A percentile compares a stretch with the other conserved stretches of the same genome.
phyloP scores from a whole-genome alignment of 2,797 vertebrate genomes.

The Thripadectes ignobilis region DNA sequence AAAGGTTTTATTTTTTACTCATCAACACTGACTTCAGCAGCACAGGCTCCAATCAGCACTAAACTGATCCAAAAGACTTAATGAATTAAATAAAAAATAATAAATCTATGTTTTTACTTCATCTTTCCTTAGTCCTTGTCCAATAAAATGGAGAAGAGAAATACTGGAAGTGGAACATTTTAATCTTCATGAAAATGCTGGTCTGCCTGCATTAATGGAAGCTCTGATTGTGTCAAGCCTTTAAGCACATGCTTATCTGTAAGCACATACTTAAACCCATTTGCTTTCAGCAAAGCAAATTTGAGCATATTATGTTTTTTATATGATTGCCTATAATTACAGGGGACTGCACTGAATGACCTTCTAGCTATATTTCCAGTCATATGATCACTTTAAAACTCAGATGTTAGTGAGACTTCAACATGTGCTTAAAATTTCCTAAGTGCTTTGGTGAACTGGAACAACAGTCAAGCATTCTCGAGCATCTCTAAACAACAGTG shows the following conservation, averaged over 20 bases:
- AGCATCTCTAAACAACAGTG: constrained; percentile 15
- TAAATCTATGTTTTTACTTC: neutral
- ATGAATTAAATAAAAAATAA: neutral
- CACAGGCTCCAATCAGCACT: neutral
- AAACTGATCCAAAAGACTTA: neutral
- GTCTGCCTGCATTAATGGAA: constrained; percentile 21
- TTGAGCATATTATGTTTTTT: constrained; percentile 66
- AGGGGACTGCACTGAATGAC: constrained; percentile 44
- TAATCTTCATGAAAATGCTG: constrained; percentile 20
- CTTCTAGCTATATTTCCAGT: constrained; percentile 63
- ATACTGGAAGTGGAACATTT: neutral
- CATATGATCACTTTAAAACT: constrained; percentile 63
- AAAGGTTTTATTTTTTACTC: neutral
- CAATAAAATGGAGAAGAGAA: constrained; percentile 8
- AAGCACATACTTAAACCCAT: constrained; percentile 66
- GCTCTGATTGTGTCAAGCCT: constrained; percentile 34
- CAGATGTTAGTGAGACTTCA: constrained; percentile 55
- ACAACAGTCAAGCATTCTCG: constrained; percentile 35
- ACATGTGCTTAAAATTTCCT: constrained; percentile 47
- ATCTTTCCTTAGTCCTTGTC: neutral
- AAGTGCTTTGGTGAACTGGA: constrained; percentile 52
- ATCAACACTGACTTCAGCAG: neutral
- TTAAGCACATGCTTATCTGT: constrained; percentile 67
- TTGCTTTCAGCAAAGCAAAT: constrained; percentile 67
- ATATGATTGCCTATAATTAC: constrained; percentile 68